phyloP scores from a whole-genome alignment of 2,888 invertebrate genomes.

The Ochlodes sylvanus region DNA sequence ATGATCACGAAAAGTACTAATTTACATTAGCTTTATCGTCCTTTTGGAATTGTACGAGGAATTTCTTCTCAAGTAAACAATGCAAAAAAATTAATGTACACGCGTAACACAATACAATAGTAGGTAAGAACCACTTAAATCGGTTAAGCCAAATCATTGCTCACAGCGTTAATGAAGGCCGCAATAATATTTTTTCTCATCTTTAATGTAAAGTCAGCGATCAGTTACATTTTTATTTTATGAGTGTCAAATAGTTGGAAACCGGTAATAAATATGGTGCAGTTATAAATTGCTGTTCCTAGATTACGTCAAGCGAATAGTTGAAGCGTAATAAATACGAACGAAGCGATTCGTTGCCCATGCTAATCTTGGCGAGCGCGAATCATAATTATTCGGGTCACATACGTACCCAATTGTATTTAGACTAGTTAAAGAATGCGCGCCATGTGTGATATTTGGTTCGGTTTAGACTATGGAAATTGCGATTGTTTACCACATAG shows the following conservation, averaged over 20 bases:
- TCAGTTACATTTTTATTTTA: no score
- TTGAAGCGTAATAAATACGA: conserved; percentile 48
- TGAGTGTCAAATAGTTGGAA: conserved; percentile 11
- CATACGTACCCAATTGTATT: conserved; percentile 53
- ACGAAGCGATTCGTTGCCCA: conserved; percentile 54
- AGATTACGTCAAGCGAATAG: conserved; percentile 34
- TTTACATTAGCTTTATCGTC: no score
- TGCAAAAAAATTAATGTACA: no score
- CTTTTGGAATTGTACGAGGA: no score
- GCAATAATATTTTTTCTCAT: no score
- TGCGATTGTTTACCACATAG: background rate
- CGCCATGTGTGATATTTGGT: conserved; percentile 49
- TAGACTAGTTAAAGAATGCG: conserved; percentile 52
- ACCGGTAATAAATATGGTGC: conserved; percentile 23
- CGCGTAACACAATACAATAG: no score
- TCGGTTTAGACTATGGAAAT: background rate
- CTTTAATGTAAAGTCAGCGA: no score
- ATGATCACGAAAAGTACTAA: no score
- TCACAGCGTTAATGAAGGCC: no score
- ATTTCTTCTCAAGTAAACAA: no score
- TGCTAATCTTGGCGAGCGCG: conserved; percentile 68
- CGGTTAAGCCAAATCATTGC: no score
- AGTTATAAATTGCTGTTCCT: conserved; percentile 34
- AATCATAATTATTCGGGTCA: conserved; percentile 66
- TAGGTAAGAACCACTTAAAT: no score